Conservation (phyloP, 1,140 invertebrate species). For the Aphidius gifuensis region DNA sequence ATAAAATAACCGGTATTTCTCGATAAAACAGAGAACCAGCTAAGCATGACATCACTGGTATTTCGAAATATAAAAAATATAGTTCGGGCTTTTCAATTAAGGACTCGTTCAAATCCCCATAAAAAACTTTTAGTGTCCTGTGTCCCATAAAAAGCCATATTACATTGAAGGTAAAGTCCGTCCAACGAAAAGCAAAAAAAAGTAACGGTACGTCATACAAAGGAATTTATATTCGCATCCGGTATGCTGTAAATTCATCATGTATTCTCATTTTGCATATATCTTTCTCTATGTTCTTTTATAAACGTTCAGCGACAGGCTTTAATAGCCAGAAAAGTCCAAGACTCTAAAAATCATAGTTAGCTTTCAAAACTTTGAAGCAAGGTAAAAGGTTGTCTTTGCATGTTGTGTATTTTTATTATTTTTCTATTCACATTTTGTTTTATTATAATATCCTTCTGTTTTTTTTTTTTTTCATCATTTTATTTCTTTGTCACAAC, state of each 20-base stretch:
- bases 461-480: not conserved
- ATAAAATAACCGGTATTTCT: no score
- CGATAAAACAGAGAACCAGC: no score
- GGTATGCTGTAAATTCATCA: not conserved
- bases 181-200: not conserved
- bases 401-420: conserved; percentile 5
- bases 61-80: no score
- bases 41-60: no score
- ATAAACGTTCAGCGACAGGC: conserved; percentile 25
- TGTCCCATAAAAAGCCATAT: not conserved
- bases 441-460: not conserved
- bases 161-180: no score
- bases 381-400: not conserved
- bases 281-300: conserved; percentile 14
- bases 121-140: not conserved
- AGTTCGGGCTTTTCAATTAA: no score
- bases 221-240: not conserved
- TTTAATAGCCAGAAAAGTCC: conserved; percentile 21
- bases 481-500: not conserved
- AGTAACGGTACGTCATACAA: not conserved
- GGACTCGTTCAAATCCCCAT: no score
- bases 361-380: no score
- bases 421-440: not conserved
- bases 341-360: conserved; percentile 16
- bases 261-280: not conserved